Evolutionary conservation across 2,113 vertebrate species (phyloP), one percentile per base, ranked within the genome.

Genomic region (Hystrix brachyura): DNA sequence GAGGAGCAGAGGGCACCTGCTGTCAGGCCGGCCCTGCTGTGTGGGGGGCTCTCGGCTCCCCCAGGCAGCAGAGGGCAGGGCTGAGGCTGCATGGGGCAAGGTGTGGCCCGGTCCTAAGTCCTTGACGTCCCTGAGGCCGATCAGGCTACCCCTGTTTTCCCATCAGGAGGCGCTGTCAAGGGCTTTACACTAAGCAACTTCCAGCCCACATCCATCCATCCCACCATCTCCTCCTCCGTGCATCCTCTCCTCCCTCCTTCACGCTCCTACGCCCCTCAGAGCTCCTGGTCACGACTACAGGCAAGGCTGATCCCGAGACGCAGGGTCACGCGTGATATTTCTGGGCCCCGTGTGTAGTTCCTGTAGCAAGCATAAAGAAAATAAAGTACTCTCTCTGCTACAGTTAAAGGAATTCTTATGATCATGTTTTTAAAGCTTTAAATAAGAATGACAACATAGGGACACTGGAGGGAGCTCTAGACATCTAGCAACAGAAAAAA

Each of bases 391-490:
- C 57, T 78, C 51, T 6, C n/a, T n/a, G 55, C 14, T 64, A 10
- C 1, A 0, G 29, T 69, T 62, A 60, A 55, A 81, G 53, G n/a
- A 81, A 65, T 60, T 78, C 79, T 62, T 69, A 46, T 3, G 11
- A 23, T 90, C 43, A 62, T 81, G 67, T 72, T 38, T 53, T 69
- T 48, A 15, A 14, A 53, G 71, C 32, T 62, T 74, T 43, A 78
- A 71, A 29, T 82, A 38, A 93, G 51, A 83, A 88, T 88, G 71
- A 71, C 90, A 87, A 89, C 32, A 17, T 1, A 90, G 53, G 81
- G 71, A 94, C 87, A 90, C 90, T 78, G 65, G 90, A 95, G 96
- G 91, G 92, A 96, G 93, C 95, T 87, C 95, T 92, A 82, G 83
- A 94, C 69, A 74, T 32, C 90, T 12, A 79, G 60, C 23, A 60